Conservation (phyloP, 2,797 vertebrate species). For the Spondyliosoma cantharus region DNA sequence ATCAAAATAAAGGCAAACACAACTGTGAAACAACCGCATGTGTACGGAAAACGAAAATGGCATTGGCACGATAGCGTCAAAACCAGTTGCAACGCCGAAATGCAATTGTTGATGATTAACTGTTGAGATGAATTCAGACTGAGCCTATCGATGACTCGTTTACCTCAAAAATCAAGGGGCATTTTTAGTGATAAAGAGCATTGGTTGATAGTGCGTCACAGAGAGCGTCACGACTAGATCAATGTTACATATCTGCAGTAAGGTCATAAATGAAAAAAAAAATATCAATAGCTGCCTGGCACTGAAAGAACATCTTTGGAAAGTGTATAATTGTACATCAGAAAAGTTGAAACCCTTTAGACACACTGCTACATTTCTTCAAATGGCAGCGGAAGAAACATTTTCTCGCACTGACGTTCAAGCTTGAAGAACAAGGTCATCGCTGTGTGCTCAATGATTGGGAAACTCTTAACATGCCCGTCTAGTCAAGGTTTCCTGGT, state of each 20-base stretch:
- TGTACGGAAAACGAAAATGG: background rate
- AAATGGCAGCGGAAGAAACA: background rate
- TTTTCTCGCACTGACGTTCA: conserved; percentile 5
- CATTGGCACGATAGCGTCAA: background rate
- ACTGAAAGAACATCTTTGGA: background rate
- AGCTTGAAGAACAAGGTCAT: conserved; percentile 13
- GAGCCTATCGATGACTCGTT: no score
- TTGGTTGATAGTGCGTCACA: background rate
- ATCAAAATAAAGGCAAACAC: background rate
- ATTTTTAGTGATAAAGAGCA: no score
- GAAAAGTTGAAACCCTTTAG: background rate
- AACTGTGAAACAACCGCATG: background rate
- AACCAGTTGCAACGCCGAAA: background rate
- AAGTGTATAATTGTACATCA: background rate
- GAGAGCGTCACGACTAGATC: background rate
- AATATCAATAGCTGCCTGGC: background rate
- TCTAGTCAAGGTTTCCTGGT: conserved; percentile 27
- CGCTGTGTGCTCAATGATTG: background rate
- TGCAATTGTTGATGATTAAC: no score
- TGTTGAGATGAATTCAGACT: no score
- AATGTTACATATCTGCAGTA: background rate
- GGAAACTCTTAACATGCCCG: background rate
- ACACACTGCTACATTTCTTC: fast-evolving
- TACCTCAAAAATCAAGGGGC: no score
- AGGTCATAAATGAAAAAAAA: background rate